Conservation (phyloP, 2,888 invertebrate genomes). For the Diloba caeruleocephala region DNA sequence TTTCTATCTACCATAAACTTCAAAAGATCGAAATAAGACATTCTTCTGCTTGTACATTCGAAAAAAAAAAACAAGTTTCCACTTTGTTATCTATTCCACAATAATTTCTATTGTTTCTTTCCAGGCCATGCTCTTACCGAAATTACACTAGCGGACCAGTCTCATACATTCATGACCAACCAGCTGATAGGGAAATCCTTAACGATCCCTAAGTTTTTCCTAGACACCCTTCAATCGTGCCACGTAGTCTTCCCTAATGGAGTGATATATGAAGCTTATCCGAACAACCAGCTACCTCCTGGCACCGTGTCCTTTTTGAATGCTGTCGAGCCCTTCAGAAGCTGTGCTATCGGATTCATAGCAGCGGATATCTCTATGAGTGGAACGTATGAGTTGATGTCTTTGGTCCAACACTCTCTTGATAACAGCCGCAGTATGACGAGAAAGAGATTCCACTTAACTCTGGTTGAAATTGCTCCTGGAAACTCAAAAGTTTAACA, state of each 20-base stretch:
- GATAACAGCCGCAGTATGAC: constrained; percentile 27
- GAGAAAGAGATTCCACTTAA: constrained; percentile 35
- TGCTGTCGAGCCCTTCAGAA: constrained; percentile 30
- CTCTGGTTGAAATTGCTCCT: constrained; percentile 3
- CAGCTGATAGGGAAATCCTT: constrained; percentile 22
- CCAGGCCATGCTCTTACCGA: constrained; percentile 31
- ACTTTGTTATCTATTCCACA: too few species aligned
- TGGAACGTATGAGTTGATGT: constrained; percentile 40
- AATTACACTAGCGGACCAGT: constrained; percentile 25
- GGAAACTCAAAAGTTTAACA: background rate
- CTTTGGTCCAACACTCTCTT: constrained; percentile 24
- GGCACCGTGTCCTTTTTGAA: constrained; percentile 24
- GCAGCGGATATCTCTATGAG: constrained; percentile 17
- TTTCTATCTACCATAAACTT: too few species aligned
- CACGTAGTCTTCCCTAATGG: constrained; percentile 37
- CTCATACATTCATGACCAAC: constrained; percentile 23
- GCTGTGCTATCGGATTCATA: constrained; percentile 31
- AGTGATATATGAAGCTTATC: constrained; percentile 26
- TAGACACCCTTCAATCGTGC: constrained; percentile 30
- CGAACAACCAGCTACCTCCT: constrained; percentile 24
- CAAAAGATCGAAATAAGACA: too few species aligned
- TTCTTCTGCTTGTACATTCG: too few species aligned
- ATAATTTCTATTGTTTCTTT: background rate
- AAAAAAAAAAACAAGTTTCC: too few species aligned
- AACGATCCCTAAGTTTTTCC: constrained; percentile 30